These are phyloP conservation scores for Drosophila pachea DNA, from an alignment of 1,140 invertebrate species.

Conservation along the genomic window DNA sequence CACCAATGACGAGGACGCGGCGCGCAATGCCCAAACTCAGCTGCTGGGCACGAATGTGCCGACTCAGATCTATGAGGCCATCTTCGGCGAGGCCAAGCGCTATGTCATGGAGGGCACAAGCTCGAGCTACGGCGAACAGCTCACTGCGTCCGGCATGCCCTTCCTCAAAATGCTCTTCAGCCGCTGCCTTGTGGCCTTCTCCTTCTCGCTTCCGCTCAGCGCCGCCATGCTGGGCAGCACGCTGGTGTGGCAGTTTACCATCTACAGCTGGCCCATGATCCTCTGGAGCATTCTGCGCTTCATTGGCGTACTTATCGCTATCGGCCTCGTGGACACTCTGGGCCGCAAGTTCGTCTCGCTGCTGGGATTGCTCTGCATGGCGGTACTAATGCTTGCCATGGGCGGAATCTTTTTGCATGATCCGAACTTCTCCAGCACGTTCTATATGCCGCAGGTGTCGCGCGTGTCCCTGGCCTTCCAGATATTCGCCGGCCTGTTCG, in stretches of 20 bases:
- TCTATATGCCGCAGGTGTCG: slow-evolving; percentile 42
- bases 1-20: slow-evolving; percentile 31
- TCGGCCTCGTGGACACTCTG: slow-evolving; percentile 33
- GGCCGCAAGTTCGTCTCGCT: slow-evolving; percentile 47
- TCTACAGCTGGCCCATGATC: slow-evolving; percentile 38
- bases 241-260: neutral
- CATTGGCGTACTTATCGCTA: slow-evolving; percentile 26
- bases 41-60: slow-evolving; percentile 26
- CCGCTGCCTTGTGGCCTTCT: slow-evolving; percentile 54
- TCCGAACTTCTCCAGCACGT: slow-evolving; percentile 6
- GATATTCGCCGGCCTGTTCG: slow-evolving; percentile 49
- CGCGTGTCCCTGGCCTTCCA: slow-evolving; percentile 41
- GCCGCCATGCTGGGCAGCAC: slow-evolving; percentile 28
- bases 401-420: slow-evolving; percentile 38
- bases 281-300: slow-evolving; percentile 45
- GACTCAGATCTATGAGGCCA: slow-evolving; percentile 10
- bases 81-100: slow-evolving; percentile 39
- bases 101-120: slow-evolving; percentile 38
- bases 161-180: slow-evolving; percentile 40
- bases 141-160: slow-evolving; percentile 23
- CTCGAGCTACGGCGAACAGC: slow-evolving; percentile 11
- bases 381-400: slow-evolving; percentile 40
- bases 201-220: slow-evolving; percentile 44
- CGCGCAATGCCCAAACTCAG: slow-evolving; percentile 23
- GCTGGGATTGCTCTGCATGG: slow-evolving; percentile 39